Conservation (phyloP, 1,140 invertebrate genomes). For the Drosophila tristis region DNA sequence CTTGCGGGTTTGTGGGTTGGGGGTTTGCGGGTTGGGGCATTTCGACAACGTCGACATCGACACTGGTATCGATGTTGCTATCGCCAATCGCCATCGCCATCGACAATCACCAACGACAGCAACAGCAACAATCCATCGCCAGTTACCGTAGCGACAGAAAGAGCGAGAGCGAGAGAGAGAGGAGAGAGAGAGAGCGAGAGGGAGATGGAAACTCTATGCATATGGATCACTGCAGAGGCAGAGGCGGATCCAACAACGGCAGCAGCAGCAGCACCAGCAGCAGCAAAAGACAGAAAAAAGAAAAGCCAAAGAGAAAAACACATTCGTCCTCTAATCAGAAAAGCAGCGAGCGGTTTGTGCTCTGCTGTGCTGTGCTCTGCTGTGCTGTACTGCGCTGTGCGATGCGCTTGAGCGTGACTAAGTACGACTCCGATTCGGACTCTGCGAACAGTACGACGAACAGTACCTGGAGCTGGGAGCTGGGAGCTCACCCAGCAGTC, state of each 20-base stretch:
- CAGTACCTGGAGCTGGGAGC: slow-evolving; percentile 11
- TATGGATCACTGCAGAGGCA: too few species aligned
- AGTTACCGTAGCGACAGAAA: too few species aligned
- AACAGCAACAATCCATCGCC: too few species aligned
- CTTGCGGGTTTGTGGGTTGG: too few species aligned
- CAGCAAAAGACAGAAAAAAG: not conserved
- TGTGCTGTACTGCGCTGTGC: not conserved
- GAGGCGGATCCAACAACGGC: too few species aligned
- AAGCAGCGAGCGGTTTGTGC: slow-evolving; percentile 43
- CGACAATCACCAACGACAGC: too few species aligned
- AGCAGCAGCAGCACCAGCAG: not conserved
- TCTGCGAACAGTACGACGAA: slow-evolving; percentile 6
- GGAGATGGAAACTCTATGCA: too few species aligned
- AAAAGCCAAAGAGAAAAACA: slow-evolving; percentile 25
- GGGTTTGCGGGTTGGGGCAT: not conserved
- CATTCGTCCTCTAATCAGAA: slow-evolving; percentile 74
- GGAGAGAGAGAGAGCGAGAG: too few species aligned
- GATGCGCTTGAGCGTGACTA: slow-evolving; percentile 68
- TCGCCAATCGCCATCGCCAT: too few species aligned
- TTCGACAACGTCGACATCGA: slow-evolving; percentile 11
- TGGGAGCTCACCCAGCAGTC: too few species aligned
- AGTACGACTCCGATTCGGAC: slow-evolving; percentile 59
- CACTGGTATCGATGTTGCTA: slow-evolving; percentile 1
- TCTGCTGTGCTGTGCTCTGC: too few species aligned
- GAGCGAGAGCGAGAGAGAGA: too few species aligned